Conservation (phyloP, 2,113 vertebrate species). For the Athene noctua region DNA sequence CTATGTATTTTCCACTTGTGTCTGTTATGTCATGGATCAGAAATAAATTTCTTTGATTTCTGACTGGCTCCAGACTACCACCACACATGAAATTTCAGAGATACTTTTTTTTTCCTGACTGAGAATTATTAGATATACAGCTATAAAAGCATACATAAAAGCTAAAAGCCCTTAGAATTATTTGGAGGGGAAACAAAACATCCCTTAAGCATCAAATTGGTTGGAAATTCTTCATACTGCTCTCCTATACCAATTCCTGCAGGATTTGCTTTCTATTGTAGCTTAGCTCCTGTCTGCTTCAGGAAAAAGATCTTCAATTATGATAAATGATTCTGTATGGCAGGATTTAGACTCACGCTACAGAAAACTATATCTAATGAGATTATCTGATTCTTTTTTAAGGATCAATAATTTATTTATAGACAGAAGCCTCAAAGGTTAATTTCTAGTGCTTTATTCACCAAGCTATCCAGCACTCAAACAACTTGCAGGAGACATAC, state of each 20-base stretch:
- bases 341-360: background rate
- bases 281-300: background rate
- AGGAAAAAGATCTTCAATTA: background rate
- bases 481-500: background rate
- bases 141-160: conserved; percentile 34
- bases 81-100: conserved; percentile 22
- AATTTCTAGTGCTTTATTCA: conserved; percentile 41
- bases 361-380: background rate
- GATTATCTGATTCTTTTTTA: background rate
- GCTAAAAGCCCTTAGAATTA: conserved; percentile 10
- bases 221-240: conserved; percentile 21
- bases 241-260: background rate
- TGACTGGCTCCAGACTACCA: background rate
- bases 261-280: background rate
- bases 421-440: conserved; percentile 27
- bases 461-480: background rate
- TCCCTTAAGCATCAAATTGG: background rate
- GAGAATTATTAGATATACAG: background rate
- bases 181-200: conserved; percentile 30
- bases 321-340: background rate
- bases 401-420: conserved; percentile 53
- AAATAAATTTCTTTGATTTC: conserved; percentile 11
- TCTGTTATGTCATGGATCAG: conserved; percentile 11
- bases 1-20: background rate
- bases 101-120: background rate